Evolutionary conservation across 2,797 vertebrate genomes (phyloP), one percentile per base, ranked within the genome.

Genomic region (Chiloscyllium punctatum): DNA sequence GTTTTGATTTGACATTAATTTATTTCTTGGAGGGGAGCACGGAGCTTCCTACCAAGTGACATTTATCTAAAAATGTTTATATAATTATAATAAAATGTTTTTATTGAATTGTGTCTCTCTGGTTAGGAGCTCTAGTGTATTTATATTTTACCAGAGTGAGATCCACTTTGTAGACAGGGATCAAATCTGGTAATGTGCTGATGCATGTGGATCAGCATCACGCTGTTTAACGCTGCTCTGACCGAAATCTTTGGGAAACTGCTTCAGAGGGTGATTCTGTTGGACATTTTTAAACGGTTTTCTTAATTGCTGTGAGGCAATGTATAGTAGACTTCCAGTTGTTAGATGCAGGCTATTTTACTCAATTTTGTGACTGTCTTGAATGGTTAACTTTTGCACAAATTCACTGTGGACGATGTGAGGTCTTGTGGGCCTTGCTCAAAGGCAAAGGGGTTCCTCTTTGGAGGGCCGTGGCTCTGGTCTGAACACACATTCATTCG

Each of bases 1-100:
- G 79, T 42, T 84, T 66, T 92, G 62, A 92, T 92, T 92, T 23
- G 66, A 92, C 9, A 1, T 69, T 92, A 92, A 92, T 92, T 92
- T 92, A 92, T 92, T 92, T 92, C 66, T 92, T 23, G 33, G 57
- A 18, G 86, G 88, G 53, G 66, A 8, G 90, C 66, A 42, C 69
- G 66, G 21, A 69, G 90, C 90, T 92, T 42, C 62, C 90, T 42
- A n/a, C 25, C 21, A 42, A 74, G 27, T 74, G 48, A 95, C 53
- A 95, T 94, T 72, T 71, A 94, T 94, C 69, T 71, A 72, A 71
- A 94, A 72, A 48, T 77, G 94, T 95, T 95, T 95, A 95, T 92
- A 92, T 53, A 95, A 48, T 74, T 74, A 53, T 95, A 95, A 94
- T 94, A 94, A 95, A 94, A 33, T 95, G 71, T 95, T 95, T 77